phyloP scores from a whole-genome alignment of 2,888 invertebrate genomes.

The Clepsis dumicolana region DNA sequence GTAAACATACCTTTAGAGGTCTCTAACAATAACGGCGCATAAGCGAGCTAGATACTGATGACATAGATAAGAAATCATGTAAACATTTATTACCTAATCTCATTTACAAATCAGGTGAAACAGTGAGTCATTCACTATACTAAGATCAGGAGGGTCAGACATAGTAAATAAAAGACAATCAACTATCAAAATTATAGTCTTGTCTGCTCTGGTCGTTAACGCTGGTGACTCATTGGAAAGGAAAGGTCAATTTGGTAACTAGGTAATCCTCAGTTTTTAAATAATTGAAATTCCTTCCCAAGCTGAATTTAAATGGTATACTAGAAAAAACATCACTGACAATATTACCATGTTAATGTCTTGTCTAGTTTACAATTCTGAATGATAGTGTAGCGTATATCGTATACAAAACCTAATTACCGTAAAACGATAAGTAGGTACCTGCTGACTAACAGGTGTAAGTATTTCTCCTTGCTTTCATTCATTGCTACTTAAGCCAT shows the following conservation, averaged over 20 bases:
- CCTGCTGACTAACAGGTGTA: no score
- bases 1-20: conserved; percentile 27
- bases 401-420: background rate
- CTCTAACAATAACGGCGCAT: conserved; percentile 3
- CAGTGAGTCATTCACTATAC: conserved; percentile 9
- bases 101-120: conserved; percentile 13
- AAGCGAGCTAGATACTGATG: background rate
- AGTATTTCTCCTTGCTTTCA: background rate
- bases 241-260: conserved; percentile 5
- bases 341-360: background rate
- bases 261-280: conserved; percentile 4
- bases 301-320: background rate
- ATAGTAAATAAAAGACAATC: conserved; percentile 17
- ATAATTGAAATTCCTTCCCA: background rate
- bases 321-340: background rate
- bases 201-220: conserved; percentile 12
- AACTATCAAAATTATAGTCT: conserved; percentile 22
- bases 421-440: no score
- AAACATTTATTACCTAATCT: conserved; percentile 9
- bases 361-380: background rate
- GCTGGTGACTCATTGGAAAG: conserved; percentile 6
- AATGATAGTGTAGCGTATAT: background rate
- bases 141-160: conserved; percentile 23
- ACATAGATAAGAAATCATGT: conserved; percentile 15
- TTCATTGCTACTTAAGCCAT: background rate